Percentiles rank a stretch among this genome's conserved stretches.
Evolutionary conservation across 2,888 invertebrate species (phyloP).

Genomic region (Pyrrhopygopsis socrates): DNA sequence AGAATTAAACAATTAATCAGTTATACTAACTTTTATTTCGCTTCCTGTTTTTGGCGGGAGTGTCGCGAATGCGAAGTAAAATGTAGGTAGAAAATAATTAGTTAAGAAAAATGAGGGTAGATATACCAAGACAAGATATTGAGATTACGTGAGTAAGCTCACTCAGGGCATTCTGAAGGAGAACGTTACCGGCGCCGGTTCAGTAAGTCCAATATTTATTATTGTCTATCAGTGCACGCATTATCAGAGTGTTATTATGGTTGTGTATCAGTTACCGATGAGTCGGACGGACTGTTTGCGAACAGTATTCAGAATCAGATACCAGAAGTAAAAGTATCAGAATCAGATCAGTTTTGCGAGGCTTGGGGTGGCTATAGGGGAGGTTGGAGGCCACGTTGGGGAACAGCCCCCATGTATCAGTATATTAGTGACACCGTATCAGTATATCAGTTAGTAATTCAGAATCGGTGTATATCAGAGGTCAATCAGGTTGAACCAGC

Average conservation of each 20-base stretch:
- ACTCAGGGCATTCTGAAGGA: too few species aligned
- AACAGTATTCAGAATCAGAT: neutral
- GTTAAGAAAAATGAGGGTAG: too few species aligned
- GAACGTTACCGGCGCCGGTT: neutral
- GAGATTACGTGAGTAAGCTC: too few species aligned
- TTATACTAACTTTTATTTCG: neutral
- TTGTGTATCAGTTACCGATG: neutral
- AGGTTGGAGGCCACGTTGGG: conserved; percentile 21
- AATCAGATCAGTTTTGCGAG: conserved; percentile 26
- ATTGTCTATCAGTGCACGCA: neutral
- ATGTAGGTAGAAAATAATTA: neutral
- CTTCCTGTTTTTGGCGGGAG: neutral
- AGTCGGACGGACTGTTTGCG: neutral
- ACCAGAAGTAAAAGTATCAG: neutral
- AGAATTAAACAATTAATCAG: neutral
- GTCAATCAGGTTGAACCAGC: too few species aligned
- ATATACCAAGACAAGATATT: too few species aligned
- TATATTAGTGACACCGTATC: too few species aligned
- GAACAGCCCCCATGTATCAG: too few species aligned
- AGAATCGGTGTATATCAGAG: too few species aligned
- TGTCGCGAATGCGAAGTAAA: conserved; percentile 13
- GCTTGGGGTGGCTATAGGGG: conserved; percentile 27
- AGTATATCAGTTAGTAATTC: too few species aligned
- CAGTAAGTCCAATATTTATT: neutral
- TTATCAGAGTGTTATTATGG: neutral